A percentile compares a stretch with the other conserved stretches of the same genome.
Conservation (phyloP, 2,888 invertebrate genomes). For the Lacanobia wlatinum region DNA sequence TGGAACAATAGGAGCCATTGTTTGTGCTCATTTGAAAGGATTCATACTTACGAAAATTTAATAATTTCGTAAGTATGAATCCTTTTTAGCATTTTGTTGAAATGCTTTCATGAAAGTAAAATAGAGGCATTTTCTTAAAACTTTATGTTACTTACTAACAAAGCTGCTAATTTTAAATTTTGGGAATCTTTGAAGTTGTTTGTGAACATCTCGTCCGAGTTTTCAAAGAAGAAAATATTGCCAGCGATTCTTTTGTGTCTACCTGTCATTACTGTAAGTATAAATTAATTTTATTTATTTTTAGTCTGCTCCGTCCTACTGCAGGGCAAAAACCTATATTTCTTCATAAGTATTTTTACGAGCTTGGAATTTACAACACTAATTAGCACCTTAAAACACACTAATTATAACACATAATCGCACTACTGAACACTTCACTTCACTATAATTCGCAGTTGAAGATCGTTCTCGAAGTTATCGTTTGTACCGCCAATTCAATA, state of each 20-base stretch:
- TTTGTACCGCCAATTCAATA: too few relatives aligned
- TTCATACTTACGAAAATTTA: conserved; percentile 56
- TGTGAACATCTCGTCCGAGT: too few relatives aligned
- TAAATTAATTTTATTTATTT: not conserved
- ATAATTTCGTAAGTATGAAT: too few relatives aligned
- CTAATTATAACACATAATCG: too few relatives aligned
- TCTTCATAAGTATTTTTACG: not conserved
- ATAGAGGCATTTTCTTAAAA: conserved; percentile 23
- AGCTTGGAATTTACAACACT: too few relatives aligned
- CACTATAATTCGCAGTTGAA: too few relatives aligned
- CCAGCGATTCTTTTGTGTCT: not conserved
- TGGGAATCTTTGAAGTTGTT: not conserved
- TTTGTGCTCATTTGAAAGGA: conserved; percentile 62
- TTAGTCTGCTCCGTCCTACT: too few relatives aligned
- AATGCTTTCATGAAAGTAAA: conserved; percentile 43
- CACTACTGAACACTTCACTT: too few relatives aligned
- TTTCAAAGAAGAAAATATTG: not conserved
- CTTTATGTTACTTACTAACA: conserved; percentile 3
- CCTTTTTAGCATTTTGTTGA: conserved; percentile 55
- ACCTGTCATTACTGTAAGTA: not conserved
- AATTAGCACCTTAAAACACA: too few relatives aligned
- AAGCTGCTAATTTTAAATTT: conserved; percentile 5
- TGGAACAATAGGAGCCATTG: conserved; percentile 62
- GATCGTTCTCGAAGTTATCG: too few relatives aligned
- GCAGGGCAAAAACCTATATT: too few relatives aligned